These are phyloP conservation scores for Holotrichia oblita DNA, from an alignment of 1,140 invertebrate genomes.

Conservation along the genomic window DNA sequence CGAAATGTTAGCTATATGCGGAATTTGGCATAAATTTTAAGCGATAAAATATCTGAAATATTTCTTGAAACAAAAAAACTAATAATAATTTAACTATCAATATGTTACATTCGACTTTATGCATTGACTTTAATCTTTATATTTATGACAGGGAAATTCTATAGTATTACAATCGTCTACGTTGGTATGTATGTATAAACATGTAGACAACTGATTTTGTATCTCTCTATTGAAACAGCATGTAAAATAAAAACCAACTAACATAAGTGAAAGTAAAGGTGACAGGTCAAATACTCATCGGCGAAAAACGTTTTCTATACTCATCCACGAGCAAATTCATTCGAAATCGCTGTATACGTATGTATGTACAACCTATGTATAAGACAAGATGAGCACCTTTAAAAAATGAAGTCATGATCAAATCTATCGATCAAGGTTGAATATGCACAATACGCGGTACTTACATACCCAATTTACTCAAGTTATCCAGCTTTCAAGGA, in stretches of 20 bases:
- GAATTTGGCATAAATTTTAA: too few relatives aligned
- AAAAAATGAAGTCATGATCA: conserved; percentile 7
- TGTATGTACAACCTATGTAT: neutral
- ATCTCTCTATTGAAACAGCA: neutral
- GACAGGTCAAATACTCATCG: neutral
- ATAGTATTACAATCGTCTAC: too few relatives aligned
- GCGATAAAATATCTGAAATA: too few relatives aligned
- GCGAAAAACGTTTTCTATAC: neutral
- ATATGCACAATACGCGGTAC: neutral
- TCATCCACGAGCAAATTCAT: neutral
- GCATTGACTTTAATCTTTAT: too few relatives aligned
- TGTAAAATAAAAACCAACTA: neutral
- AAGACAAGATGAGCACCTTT: neutral
- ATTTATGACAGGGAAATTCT: too few relatives aligned
- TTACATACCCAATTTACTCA: neutral
- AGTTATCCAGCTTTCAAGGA: neutral
- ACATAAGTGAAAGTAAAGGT: conserved; percentile 20
- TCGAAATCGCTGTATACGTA: neutral
- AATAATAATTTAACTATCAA: too few relatives aligned
- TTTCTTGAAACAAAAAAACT: too few relatives aligned
- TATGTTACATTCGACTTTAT: too few relatives aligned
- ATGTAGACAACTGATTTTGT: neutral
- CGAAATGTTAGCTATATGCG: too few relatives aligned
- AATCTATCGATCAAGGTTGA: conserved; percentile 7
- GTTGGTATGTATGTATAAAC: neutral